Percentiles rank a stretch among this genome's conserved stretches.
These are phyloP conservation scores for Yponomeuta plumbellus DNA, from an alignment of 2,888 invertebrate genomes.

Conservation along the genomic window DNA sequence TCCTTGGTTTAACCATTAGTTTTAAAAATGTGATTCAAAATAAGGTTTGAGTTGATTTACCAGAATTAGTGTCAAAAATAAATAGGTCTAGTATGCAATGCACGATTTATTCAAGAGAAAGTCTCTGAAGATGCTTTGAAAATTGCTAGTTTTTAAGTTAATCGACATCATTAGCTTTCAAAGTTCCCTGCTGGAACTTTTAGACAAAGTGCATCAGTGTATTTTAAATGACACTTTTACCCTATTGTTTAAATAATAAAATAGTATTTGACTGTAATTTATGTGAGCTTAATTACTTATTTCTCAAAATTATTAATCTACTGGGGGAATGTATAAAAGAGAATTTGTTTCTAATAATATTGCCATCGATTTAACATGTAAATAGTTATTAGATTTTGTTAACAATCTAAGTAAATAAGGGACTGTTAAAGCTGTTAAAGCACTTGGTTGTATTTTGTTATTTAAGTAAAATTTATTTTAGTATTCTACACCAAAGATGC, in stretches of 20 bases:
- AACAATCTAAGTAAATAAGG: not conserved
- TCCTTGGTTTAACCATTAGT: too few species aligned
- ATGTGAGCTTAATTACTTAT: not conserved
- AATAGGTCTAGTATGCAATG: too few species aligned
- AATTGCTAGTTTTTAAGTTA: too few species aligned
- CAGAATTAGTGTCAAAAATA: too few species aligned
- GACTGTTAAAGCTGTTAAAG: not conserved
- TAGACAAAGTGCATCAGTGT: constrained; percentile 20
- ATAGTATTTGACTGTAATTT: not conserved
- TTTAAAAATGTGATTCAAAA: too few species aligned
- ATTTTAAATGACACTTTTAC: constrained; percentile 19
- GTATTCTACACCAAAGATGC: not conserved
- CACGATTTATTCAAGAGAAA: too few species aligned
- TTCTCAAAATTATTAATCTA: too few species aligned
- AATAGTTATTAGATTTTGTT: constrained; percentile 18
- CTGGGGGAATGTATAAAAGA: too few species aligned
- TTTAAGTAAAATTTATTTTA: not conserved
- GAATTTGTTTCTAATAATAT: too few species aligned
- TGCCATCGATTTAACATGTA: constrained; percentile 3
- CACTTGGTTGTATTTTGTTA: not conserved
- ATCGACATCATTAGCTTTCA: not conserved
- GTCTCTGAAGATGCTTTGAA: too few species aligned
- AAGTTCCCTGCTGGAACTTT: constrained; percentile 20
- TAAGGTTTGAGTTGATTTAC: too few species aligned
- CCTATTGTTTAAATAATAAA: not conserved